These are phyloP conservation scores for Datnioides undecimradiatus DNA, from an alignment of 2,113 vertebrate species.

Conservation along the genomic window DNA sequence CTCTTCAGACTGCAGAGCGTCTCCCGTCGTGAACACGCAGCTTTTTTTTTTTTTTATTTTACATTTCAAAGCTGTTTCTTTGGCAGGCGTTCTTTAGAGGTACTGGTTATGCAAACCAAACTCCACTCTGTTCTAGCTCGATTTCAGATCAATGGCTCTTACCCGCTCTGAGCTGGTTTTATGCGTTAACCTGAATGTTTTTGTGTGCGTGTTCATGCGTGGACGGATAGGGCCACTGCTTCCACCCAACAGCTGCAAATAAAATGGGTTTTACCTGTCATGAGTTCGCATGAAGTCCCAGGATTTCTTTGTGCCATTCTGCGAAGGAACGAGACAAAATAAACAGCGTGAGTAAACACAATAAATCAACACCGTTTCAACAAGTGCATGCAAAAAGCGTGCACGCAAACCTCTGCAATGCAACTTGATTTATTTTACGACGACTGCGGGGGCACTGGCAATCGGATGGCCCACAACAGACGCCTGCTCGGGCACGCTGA, in stretches of 20 bases:
- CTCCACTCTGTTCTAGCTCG: not conserved
- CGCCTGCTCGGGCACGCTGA: slow-evolving; percentile 15
- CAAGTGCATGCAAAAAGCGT: not conserved
- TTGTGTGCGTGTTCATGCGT: not conserved
- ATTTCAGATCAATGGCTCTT: not conserved
- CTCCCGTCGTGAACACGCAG: not conserved
- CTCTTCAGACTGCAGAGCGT: slow-evolving; percentile 13
- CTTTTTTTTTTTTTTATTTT: not conserved
- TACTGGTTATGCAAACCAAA: not conserved
- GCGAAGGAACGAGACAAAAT: slow-evolving; percentile 58
- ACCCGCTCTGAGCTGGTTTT: not conserved
- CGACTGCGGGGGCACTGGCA: slow-evolving; percentile 1
- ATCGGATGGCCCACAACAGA: not conserved
- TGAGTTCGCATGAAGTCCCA: slow-evolving; percentile 95
- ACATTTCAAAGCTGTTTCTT: slow-evolving; percentile 8
- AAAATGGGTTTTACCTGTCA: slow-evolving; percentile 87
- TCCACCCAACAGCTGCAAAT: not conserved
- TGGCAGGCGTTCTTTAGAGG: not conserved
- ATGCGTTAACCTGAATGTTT: not conserved
- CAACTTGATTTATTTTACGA: slow-evolving; percentile 15
- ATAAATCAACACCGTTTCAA: not conserved
- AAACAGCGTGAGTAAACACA: slow-evolving; percentile 23
- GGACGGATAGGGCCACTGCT: not conserved
- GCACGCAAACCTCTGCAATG: not conserved
- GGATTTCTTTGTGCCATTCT: slow-evolving; percentile 91